These are phyloP conservation scores for Hoplostethus atlanticus DNA, from an alignment of 2,797 vertebrate species.

Conservation along the genomic window DNA sequence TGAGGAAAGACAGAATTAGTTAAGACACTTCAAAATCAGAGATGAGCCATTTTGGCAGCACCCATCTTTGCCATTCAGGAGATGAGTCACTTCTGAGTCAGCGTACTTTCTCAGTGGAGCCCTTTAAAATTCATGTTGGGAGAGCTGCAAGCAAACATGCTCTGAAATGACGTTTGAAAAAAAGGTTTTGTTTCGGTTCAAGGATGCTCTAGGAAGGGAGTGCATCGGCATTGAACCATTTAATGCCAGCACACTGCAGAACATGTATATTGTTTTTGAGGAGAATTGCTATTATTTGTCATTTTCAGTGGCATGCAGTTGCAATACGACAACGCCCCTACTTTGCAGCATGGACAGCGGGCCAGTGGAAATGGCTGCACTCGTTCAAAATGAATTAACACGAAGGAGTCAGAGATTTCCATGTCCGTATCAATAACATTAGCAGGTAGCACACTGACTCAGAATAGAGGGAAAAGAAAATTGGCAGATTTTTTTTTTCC, in stretches of 20 bases:
- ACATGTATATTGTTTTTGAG: background rate
- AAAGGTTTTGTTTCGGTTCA: slow-evolving; percentile 9
- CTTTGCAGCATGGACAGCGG: background rate
- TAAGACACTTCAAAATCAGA: slow-evolving; percentile 53
- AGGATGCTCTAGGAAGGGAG: background rate
- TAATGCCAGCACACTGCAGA: background rate
- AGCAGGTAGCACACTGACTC: slow-evolving; percentile 61
- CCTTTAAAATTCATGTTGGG: slow-evolving; percentile 22
- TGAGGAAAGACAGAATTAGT: slow-evolving; percentile 58
- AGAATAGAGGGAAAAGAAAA: slow-evolving; percentile 54
- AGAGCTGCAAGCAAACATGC: slow-evolving; percentile 24
- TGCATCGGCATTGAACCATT: background rate
- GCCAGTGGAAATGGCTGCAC: background rate
- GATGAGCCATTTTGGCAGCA: slow-evolving; percentile 41
- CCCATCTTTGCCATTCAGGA: slow-evolving; percentile 48
- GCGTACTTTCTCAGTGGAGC: slow-evolving; percentile 29
- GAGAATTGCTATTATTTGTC: background rate
- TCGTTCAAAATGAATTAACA: slow-evolving; percentile 3
- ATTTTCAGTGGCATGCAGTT: background rate
- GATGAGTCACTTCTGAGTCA: slow-evolving; percentile 75
- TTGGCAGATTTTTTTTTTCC: slow-evolving; percentile 21
- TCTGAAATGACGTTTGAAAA: background rate
- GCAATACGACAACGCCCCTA: background rate
- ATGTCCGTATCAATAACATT: background rate
- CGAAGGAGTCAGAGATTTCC: background rate